phyloP scores from a whole-genome alignment of 2,888 invertebrate genomes.

The Carabus problematicus region DNA sequence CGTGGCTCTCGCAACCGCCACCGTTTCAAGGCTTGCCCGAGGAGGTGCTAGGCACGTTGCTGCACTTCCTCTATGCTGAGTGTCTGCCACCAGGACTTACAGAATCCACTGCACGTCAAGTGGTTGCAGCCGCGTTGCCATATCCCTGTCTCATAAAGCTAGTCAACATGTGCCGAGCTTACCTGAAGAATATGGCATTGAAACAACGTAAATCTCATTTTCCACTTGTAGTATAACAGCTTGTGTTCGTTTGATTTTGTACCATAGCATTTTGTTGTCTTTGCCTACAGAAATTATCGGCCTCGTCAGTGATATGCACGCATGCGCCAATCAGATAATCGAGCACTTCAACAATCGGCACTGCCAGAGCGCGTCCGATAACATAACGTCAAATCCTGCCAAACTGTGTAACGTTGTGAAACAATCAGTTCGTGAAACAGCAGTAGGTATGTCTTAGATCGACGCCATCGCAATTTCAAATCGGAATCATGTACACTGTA shows the following conservation, averaged over 20 bases:
- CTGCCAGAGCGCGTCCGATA: constrained; percentile 52
- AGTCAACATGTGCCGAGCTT: constrained; percentile 65
- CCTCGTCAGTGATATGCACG: constrained; percentile 70
- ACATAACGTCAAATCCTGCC: constrained; percentile 63
- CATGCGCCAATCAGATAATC: constrained; percentile 67
- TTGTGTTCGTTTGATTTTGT: too few relatives aligned
- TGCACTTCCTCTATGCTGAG: constrained; percentile 72
- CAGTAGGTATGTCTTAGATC: constrained; percentile 61
- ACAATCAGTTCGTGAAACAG: constrained; percentile 68
- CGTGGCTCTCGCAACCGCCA: constrained; percentile 63
- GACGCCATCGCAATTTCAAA: too few relatives aligned
- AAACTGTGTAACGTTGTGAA: constrained; percentile 68
- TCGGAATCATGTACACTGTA: too few relatives aligned
- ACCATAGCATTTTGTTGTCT: too few relatives aligned
- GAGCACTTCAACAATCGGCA: constrained; percentile 63
- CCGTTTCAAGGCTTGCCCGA: constrained; percentile 66
- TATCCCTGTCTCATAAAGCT: constrained; percentile 66
- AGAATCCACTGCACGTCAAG: constrained; percentile 65
- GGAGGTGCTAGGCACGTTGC: constrained; percentile 66
- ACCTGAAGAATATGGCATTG: constrained; percentile 68
- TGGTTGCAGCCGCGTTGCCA: constrained; percentile 62
- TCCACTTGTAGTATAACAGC: too few relatives aligned
- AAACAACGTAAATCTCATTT: constrained; percentile 71
- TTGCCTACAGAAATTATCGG: constrained; percentile 65
- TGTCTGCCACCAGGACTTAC: constrained; percentile 67